Evolutionary conservation across 2,888 invertebrate genomes (phyloP).

Genomic region (Achlya flavicornis): DNA sequence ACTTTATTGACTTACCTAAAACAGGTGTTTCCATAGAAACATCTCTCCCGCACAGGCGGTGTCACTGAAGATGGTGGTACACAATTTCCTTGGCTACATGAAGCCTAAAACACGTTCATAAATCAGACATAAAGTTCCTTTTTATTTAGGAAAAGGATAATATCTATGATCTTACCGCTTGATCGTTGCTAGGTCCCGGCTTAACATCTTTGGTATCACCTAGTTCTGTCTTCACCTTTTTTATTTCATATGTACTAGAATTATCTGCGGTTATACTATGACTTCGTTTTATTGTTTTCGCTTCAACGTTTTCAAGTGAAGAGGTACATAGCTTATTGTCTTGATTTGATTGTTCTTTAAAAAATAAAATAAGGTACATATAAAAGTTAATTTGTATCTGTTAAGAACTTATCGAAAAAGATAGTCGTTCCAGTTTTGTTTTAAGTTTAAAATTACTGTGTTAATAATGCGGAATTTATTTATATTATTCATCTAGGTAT

Average conservation of each 20-base stretch:
- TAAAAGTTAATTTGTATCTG: too few species aligned
- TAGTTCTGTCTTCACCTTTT: conserved; percentile 53
- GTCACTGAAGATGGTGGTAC: conserved; percentile 16
- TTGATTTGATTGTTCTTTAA: neutral
- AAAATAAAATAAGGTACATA: neutral
- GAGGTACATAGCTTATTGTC: neutral
- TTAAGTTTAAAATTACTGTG: too few species aligned
- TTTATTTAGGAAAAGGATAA: too few species aligned
- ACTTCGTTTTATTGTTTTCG: conserved; percentile 44
- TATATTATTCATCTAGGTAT: too few species aligned
- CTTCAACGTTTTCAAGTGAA: neutral
- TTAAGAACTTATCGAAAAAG: too few species aligned
- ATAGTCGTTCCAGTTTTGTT: too few species aligned
- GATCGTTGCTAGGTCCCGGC: conserved; percentile 26
- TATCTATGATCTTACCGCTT: neutral
- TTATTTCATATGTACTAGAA: conserved; percentile 32
- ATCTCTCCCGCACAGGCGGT: conserved; percentile 71
- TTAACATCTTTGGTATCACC: conserved; percentile 20
- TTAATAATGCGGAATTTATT: too few species aligned
- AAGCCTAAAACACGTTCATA: conserved; percentile 23
- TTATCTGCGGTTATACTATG: conserved; percentile 28
- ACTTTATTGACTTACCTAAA: conserved; percentile 75
- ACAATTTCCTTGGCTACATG: conserved; percentile 17
- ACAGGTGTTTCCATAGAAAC: conserved; percentile 86
- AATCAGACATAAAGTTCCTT: neutral